Conservation (phyloP, 2,797 vertebrate genomes). For the Mormyrus proboscirostris region DNA sequence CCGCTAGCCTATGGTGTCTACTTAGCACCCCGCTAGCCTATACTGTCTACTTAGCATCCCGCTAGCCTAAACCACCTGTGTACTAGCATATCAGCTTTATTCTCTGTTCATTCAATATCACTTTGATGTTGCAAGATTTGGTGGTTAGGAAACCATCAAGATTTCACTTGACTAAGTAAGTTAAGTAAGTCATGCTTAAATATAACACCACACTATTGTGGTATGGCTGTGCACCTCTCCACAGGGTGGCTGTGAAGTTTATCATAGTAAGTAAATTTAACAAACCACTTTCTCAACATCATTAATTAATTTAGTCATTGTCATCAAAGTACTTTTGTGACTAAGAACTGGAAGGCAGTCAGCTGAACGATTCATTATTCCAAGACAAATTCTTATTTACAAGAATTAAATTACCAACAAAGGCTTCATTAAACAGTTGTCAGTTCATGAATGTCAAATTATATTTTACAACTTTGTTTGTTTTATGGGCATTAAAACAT, state of each 20-base stretch:
- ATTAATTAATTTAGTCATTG: constrained; percentile 34
- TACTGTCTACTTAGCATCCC: too few species aligned
- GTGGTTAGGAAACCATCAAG: not conserved
- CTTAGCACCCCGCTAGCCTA: too few species aligned
- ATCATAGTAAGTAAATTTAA: constrained; percentile 34
- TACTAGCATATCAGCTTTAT: not conserved
- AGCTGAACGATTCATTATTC: constrained; percentile 22
- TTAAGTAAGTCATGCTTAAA: not conserved
- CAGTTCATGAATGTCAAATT: constrained; percentile 14
- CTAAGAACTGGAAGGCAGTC: not conserved
- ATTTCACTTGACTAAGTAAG: not conserved
- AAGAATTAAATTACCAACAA: constrained; percentile 37
- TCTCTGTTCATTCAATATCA: not conserved
- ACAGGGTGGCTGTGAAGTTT: constrained; percentile 25
- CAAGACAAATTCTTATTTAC: constrained; percentile 28
- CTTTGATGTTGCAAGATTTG: not conserved
- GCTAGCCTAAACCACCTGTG: not conserved
- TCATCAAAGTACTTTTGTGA: constrained; percentile 25
- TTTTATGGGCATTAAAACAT: not conserved
- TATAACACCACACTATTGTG: not conserved
- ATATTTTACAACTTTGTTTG: not conserved
- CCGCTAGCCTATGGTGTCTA: too few species aligned
- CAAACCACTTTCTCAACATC: constrained; percentile 26
- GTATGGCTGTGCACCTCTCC: not conserved
- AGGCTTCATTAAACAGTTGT: constrained; percentile 37